phyloP scores from a whole-genome alignment of 2,113 vertebrate genomes.

The Columba janthina region DNA sequence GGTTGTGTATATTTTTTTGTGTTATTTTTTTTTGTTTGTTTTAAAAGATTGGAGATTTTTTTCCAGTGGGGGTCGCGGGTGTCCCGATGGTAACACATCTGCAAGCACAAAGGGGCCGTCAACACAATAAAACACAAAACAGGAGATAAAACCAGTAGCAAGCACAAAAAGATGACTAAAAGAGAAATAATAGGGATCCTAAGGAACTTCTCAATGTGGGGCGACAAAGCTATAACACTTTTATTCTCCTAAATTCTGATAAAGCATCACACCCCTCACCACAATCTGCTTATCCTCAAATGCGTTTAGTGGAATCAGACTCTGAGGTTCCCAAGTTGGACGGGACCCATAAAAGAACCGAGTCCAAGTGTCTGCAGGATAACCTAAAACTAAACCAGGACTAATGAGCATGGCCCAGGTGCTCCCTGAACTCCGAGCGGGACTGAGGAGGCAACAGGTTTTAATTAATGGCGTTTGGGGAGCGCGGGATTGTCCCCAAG shows the following conservation, averaged over 20 bases:
- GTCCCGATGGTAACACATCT: constrained; percentile 81
- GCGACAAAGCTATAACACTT: not conserved
- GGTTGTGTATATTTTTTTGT: constrained; percentile 34
- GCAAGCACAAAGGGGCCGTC: constrained; percentile 36
- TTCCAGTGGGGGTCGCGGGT: constrained; percentile 89
- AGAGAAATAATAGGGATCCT: rapidly evolving
- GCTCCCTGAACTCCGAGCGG: rapidly evolving
- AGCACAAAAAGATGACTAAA: not conserved
- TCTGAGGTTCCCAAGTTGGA: not conserved
- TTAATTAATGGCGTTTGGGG: rapidly evolving
- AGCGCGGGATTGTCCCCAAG: rapidly evolving
- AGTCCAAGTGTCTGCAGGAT: not conserved
- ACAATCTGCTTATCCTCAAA: not conserved
- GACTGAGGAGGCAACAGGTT: not conserved
- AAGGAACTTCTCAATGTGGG: not conserved
- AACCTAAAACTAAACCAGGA: rapidly evolving
- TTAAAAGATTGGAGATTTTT: constrained; percentile 89
- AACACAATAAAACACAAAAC: not conserved
- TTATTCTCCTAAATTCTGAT: rapidly evolving
- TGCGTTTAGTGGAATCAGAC: too few species aligned
- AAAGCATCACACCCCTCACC: not conserved
- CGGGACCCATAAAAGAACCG: not conserved
- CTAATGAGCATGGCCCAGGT: rapidly evolving
- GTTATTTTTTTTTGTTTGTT: not conserved
- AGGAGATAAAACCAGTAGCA: not conserved